A percentile compares a stretch with the other conserved stretches of the same genome.
Evolutionary conservation across 2,888 invertebrate genomes (phyloP).

Genomic region (Drosophila quinaria): DNA sequence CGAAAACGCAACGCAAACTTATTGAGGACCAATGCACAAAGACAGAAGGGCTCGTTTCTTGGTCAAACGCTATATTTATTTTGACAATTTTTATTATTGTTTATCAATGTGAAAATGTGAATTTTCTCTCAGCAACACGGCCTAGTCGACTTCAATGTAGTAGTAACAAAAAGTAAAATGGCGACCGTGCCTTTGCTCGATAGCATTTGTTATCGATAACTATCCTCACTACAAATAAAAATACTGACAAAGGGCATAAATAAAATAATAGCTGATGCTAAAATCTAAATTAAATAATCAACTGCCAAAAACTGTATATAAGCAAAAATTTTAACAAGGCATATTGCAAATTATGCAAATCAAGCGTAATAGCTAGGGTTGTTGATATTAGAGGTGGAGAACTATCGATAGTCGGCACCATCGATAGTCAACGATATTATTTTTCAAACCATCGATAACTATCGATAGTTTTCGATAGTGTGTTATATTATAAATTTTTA

Average conservation of each 20-base stretch:
- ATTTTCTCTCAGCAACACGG: slow-evolving; percentile 65
- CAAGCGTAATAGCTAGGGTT: too few relatives aligned
- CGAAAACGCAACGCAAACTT: slow-evolving; percentile 74
- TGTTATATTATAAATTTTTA: too few relatives aligned
- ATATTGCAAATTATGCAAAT: too few relatives aligned
- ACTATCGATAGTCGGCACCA: too few relatives aligned
- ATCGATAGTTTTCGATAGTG: too few relatives aligned
- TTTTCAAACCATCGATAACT: too few relatives aligned
- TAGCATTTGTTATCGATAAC: slow-evolving; percentile 30
- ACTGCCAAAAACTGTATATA: too few relatives aligned
- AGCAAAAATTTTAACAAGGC: too few relatives aligned
- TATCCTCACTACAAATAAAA: neutral
- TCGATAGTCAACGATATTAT: too few relatives aligned
- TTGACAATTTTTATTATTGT: slow-evolving; percentile 53
- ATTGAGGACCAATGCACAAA: slow-evolving; percentile 79
- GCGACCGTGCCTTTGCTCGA: slow-evolving; percentile 27
- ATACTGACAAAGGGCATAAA: neutral
- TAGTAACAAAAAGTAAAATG: slow-evolving; percentile 58
- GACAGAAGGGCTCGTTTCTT: slow-evolving; percentile 61
- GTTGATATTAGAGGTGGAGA: too few relatives aligned
- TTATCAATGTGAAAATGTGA: slow-evolving; percentile 60
- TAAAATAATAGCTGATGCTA: neutral
- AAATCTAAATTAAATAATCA: too few relatives aligned
- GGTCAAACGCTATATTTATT: slow-evolving; percentile 72
- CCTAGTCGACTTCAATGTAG: slow-evolving; percentile 60